Evolutionary conservation across 1,140 invertebrate species (phyloP), one percentile per base, ranked within the genome.

Genomic region (Proales similis): DNA sequence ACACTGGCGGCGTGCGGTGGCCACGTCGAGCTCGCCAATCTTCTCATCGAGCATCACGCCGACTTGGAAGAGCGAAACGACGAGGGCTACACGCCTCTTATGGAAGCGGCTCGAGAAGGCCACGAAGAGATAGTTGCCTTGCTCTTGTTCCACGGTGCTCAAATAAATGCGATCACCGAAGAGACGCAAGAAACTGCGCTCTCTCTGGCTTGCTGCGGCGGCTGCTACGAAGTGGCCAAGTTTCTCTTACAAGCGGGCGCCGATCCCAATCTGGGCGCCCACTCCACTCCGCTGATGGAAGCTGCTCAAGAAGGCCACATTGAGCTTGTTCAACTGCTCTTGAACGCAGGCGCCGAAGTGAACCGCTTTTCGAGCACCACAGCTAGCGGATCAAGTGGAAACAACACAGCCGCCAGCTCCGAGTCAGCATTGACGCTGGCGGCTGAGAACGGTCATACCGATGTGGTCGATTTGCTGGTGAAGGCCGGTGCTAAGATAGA

Each of bases 1-100:
- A 98, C 93, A 2, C 78, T 99, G 63, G 93, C 93, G 51, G 92
- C 94, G 9, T 97, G 94, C 78, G 93, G 94, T 63, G 94, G 94
- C 22, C 94, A 98, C 75, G 89, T 94, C 27, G 92, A 97, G 72
- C 77, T 98, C 63, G 94, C 93, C 0, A 86, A 70, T 46, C 78
- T 98, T 51, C 77, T 98, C 29, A 85, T 98, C 63, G 92, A 97
- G 72, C 80, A 91, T 61, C 93, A 92, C 63, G 94, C 94, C 17
- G 95, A 98, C 74, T 91, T 98, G 66, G 94, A 99, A 77, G 94
- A 98, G 79, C 92, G 82, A 24, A 98, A 98, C 77, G 93, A 98
- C 74, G 94, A 98, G 79, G 92, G 93, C n/a, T 97, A 97, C 75
- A 97, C 93, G 5, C 92, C 93, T n/a, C 77, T 99, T 33, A 77